Evolutionary conservation across 2,797 vertebrate species (phyloP), one percentile per base, ranked within the genome.

Genomic region (Staurois parvus): DNA sequence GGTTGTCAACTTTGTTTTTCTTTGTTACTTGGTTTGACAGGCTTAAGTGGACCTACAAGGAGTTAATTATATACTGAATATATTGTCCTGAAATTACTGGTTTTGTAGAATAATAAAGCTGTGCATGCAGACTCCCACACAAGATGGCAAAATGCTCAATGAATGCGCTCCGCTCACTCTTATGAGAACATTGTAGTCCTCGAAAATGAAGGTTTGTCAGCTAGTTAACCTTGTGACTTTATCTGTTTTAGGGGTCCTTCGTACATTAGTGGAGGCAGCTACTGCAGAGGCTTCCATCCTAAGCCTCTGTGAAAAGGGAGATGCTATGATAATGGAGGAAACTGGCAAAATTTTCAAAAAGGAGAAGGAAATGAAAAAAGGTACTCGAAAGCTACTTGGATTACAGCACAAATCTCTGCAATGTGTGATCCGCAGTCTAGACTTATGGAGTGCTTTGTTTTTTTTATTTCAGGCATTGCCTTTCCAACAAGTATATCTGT

Each of bases 281-380:
- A 91, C 89, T 37, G 88, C 95, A 0, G 97, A 96, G 13, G 93
- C 95, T 0, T 97, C 97, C 0, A 97, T 98, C 34, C 92, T 98
- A 86, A 96, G 94, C 88, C 92, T 99, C 62, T 99, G 98, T 62
- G 96, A 96, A 91, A 98, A 97, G 88, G 98, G 98, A 7, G 98
- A 99, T 6, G 92, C 95, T 89, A 95, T 97, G 93, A 97, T 99
- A 89, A 95, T 95, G 94, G 93, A 95, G 21, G 98, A 99, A 93
- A 98, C 97, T 0, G 96, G 96, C 52, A 99, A 98, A 91, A 97
- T 99, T 88, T 99, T 99, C 94, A 99, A 98, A 91, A 99, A 96
- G 93, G 98, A 99, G 85, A 99, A 99, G 52, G 98, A 99, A 66
- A 97, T 99, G 94, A 99, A 99, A 89, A 99, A 99, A 96, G 98